Percentiles rank a stretch among this genome's conserved stretches.
Evolutionary conservation across 2,113 vertebrate genomes (phyloP).

Genomic region (Peromyscus californicus): DNA sequence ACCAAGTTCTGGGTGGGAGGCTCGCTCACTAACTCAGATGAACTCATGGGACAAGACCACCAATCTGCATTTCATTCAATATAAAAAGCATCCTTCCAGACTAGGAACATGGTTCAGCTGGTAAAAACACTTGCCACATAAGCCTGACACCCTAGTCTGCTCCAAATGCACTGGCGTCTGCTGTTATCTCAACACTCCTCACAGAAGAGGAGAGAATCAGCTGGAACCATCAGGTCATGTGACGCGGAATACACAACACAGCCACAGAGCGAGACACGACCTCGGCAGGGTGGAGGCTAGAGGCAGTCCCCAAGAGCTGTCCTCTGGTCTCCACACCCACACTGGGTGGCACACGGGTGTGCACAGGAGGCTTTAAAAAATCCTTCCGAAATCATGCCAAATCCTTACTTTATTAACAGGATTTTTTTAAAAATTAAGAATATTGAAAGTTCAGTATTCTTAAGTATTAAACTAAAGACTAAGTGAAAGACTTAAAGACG

Average conservation of each 20-base stretch:
- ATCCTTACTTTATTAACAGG: background rate
- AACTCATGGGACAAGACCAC: background rate
- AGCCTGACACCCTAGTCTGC: background rate
- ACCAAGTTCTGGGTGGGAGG: background rate
- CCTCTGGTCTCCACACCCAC: background rate
- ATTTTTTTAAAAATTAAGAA: slow-evolving; percentile 34
- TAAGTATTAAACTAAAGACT: background rate
- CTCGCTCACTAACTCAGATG: background rate
- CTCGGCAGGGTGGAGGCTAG: background rate
- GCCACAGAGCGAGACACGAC: background rate
- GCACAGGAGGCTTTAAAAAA: background rate
- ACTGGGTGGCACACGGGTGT: background rate
- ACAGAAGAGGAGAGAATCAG: background rate
- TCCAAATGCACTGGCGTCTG: background rate
- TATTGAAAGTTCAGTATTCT: background rate
- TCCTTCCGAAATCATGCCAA: background rate
- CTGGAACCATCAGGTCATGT: no score
- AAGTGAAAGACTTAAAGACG: background rate
- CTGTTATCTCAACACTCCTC: background rate
- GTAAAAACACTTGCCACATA: background rate
- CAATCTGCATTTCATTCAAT: background rate
- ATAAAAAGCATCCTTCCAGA: background rate
- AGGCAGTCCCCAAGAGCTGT: background rate
- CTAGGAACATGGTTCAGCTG: background rate
- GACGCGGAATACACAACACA: background rate